Evolutionary conservation across 2,797 vertebrate species (phyloP).

Genomic region (Sparidentex hasta): DNA sequence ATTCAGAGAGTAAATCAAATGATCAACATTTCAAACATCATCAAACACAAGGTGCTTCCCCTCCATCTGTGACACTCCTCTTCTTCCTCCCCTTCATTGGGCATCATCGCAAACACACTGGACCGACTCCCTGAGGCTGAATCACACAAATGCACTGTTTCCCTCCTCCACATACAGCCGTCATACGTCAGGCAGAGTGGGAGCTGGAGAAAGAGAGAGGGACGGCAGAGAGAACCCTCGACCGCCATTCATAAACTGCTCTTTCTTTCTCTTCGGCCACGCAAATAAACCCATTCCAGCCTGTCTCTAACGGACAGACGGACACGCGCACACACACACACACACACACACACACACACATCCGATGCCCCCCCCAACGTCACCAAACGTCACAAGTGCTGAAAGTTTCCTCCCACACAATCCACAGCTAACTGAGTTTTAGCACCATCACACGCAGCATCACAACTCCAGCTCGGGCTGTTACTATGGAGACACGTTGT

Average conservation of each 20-base stretch:
- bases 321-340: not conserved
- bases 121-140: conserved; percentile 28
- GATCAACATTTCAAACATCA: not conserved
- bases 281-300: not conserved
- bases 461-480: conserved; percentile 47
- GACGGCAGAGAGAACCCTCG: not conserved
- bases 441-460: conserved; percentile 52
- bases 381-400: conserved; percentile 30
- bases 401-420: conserved; percentile 42
- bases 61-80: conserved; percentile 12
- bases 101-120: conserved; percentile 33
- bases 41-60: not conserved
- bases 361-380: not conserved
- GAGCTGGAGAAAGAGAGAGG: not conserved
- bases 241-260: conserved; percentile 49
- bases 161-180: conserved; percentile 39
- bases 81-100: not conserved
- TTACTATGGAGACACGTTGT: conserved; percentile 64
- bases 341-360: not conserved
- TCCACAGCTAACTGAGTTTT: conserved; percentile 37
- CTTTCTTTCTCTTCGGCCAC: not conserved
- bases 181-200: conserved; percentile 19
- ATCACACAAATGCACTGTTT: conserved; percentile 11
- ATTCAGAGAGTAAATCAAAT: conserved; percentile 4
- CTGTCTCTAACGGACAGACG: not conserved